A percentile compares a stretch with the other conserved stretches of the same genome.
phyloP scores from a whole-genome alignment of 2,113 vertebrate species.

The Leptobrachium leishanense region DNA sequence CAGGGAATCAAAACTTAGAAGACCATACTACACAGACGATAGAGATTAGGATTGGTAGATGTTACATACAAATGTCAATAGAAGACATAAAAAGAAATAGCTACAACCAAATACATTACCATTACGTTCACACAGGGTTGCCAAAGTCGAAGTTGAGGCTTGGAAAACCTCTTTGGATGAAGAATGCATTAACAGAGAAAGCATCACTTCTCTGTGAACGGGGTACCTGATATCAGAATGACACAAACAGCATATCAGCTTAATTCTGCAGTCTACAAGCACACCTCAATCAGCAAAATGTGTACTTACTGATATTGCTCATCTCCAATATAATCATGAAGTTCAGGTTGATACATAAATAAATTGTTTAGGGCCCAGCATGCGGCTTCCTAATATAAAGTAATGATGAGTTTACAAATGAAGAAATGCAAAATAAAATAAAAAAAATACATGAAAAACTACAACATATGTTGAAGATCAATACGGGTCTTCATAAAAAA shows the following conservation, averaged over 20 bases:
- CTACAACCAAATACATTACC: slow-evolving; percentile 63
- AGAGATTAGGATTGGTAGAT: too few species aligned
- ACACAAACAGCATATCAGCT: neutral
- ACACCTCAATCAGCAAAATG: neutral
- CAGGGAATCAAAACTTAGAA: too few species aligned
- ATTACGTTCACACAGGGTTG: slow-evolving; percentile 78
- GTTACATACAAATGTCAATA: too few species aligned
- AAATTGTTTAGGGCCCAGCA: slow-evolving; percentile 91
- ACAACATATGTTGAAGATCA: too few species aligned
- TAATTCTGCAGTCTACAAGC: neutral
- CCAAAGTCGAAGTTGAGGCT: slow-evolving; percentile 80
- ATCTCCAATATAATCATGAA: slow-evolving; percentile 75
- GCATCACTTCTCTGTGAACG: slow-evolving; percentile 84
- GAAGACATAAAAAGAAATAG: too few species aligned
- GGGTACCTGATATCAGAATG: slow-evolving; percentile 75
- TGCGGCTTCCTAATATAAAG: slow-evolving; percentile 77
- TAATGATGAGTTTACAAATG: neutral
- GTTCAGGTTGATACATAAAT: slow-evolving; percentile 75
- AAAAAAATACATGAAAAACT: slow-evolving; percentile 27
- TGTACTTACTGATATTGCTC: slow-evolving; percentile 79
- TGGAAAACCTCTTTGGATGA: slow-evolving; percentile 81
- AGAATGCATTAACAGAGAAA: slow-evolving; percentile 86
- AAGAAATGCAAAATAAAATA: neutral
- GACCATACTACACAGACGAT: too few species aligned
- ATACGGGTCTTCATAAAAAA: too few species aligned